Percentiles rank a stretch among this genome's conserved stretches.
Evolutionary conservation across 2,888 invertebrate species (phyloP).

Genomic region (Willowsia nigromaculata): DNA sequence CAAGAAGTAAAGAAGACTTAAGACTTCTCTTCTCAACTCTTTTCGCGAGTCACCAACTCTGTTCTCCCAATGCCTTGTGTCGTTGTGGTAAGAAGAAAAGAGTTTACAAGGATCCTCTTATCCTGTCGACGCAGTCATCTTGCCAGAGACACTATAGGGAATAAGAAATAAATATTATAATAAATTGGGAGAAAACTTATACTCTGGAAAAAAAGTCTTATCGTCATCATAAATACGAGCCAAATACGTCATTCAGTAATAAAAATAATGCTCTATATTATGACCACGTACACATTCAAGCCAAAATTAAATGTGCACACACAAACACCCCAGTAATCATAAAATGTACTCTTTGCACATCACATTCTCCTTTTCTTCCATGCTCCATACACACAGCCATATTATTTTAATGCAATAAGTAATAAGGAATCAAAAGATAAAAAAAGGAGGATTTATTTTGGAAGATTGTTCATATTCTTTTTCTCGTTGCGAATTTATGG

Average conservation of each 20-base stretch:
- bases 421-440: background rate
- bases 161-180: background rate
- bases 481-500: background rate
- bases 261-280: background rate
- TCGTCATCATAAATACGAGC: background rate
- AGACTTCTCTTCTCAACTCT: background rate
- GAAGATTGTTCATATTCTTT: background rate
- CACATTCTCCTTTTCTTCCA: background rate
- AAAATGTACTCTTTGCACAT: background rate
- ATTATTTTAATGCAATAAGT: background rate
- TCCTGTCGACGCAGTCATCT: conserved; percentile 26
- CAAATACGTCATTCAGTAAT: background rate
- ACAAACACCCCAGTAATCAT: background rate
- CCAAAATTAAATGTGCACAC: background rate
- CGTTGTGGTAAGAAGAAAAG: background rate
- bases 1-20: background rate
- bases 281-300: background rate
- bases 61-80: background rate
- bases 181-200: background rate
- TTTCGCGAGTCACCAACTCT: background rate
- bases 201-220: background rate
- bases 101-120: conserved; percentile 17
- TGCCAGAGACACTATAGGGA: background rate
- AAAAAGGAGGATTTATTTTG: background rate
- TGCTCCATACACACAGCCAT: background rate